A percentile compares a stretch with the other conserved stretches of the same genome.
Conservation (phyloP, 2,888 invertebrate genomes). For the Sialis lutaria region DNA sequence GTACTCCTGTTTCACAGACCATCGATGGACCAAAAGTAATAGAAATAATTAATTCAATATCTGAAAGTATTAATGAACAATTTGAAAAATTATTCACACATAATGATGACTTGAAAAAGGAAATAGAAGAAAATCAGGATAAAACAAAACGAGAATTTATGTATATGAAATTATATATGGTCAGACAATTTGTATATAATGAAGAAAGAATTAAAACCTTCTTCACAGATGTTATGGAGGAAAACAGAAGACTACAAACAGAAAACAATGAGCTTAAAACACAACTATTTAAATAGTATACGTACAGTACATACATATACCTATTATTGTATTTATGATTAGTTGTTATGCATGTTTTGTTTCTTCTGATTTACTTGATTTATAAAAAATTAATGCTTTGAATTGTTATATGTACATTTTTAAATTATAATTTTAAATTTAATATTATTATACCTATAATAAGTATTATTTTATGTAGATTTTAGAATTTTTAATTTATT, state of each 20-base stretch:
- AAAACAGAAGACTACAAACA: background rate
- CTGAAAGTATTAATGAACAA: background rate
- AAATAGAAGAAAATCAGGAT: background rate
- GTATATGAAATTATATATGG: conserved; percentile 18
- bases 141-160: conserved; percentile 15
- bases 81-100: background rate
- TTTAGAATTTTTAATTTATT: no score
- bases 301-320: no score
- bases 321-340: no score
- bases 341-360: no score
- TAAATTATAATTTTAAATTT: no score
- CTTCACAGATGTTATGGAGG: background rate
- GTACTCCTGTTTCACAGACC: background rate
- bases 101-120: background rate
- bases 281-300: background rate
- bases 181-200: conserved; percentile 20
- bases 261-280: background rate
- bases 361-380: no score
- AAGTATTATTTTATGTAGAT: no score
- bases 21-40: background rate
- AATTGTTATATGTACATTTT: no score
- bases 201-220: conserved; percentile 12
- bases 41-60: background rate
- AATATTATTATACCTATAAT: no score
- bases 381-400: no score